phyloP scores from a whole-genome alignment of 2,113 vertebrate species.

The Aix galericulata region DNA sequence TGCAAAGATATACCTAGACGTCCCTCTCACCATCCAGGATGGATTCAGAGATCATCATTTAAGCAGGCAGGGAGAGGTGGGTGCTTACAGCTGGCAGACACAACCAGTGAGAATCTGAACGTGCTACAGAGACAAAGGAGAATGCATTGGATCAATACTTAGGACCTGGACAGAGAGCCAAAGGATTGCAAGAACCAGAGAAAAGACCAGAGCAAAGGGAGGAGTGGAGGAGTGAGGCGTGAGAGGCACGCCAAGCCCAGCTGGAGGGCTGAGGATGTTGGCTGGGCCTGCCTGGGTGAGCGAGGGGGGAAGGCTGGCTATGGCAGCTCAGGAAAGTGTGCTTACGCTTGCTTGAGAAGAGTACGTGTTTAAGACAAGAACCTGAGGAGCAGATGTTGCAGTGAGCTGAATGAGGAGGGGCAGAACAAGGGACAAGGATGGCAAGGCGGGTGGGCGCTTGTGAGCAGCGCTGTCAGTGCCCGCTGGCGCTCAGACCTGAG shows the following conservation, averaged over 20 bases:
- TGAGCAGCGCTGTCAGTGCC: neutral
- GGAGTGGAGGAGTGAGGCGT: neutral
- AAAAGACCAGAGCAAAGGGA: neutral
- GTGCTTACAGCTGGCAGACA: neutral
- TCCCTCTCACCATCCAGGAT: neutral
- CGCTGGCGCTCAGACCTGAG: neutral
- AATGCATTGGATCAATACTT: neutral
- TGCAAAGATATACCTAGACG: neutral
- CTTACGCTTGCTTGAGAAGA: neutral
- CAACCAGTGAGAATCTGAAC: neutral
- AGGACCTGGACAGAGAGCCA: neutral
- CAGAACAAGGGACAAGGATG: neutral
- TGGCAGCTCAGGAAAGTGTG: neutral
- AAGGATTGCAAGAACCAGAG: neutral
- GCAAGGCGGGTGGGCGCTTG: neutral
- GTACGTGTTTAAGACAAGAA: neutral
- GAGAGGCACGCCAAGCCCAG: neutral
- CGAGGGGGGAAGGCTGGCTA: neutral
- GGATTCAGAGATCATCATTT: neutral
- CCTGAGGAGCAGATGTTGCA: neutral
- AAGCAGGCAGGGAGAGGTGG: neutral
- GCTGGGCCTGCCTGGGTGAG: neutral
- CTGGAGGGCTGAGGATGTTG: accelerated
- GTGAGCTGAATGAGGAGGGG: neutral
- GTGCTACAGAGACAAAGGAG: neutral